Conservation (phyloP, 2,888 invertebrate species). For the Bellardia pandia region DNA sequence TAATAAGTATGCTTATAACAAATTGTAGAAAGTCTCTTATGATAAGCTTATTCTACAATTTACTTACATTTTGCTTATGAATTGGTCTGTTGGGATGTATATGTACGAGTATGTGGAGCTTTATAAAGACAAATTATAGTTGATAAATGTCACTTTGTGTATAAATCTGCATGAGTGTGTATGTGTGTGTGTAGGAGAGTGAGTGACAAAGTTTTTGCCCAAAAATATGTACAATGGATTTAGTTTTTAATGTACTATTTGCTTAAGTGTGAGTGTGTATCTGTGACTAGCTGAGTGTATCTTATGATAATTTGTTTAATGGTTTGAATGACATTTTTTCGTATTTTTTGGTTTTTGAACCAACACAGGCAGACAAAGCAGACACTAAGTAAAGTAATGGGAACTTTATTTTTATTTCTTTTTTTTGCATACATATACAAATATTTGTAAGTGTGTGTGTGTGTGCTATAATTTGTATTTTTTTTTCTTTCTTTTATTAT, state of each 20-base stretch:
- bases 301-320: conserved; percentile 61
- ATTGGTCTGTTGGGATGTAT: too few species aligned
- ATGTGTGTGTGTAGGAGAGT: neutral
- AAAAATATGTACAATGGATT: neutral
- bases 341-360: conserved; percentile 21
- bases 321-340: conserved; percentile 47
- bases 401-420: conserved; percentile 11
- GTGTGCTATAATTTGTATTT: neutral
- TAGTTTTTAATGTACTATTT: conserved; percentile 13
- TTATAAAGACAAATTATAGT: conserved; percentile 65
- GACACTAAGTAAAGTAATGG: neutral
- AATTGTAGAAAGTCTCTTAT: too few species aligned
- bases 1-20: too few species aligned
- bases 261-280: neutral
- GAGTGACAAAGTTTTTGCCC: conserved; percentile 21
- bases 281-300: neutral
- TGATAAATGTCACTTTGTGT: conserved; percentile 41
- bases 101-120: neutral
- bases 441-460: neutral
- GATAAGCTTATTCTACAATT: too few species aligned
- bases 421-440: neutral
- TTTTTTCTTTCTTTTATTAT: neutral
- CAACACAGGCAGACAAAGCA: conserved; percentile 20
- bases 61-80: too few species aligned
- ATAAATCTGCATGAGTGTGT: neutral